These are phyloP conservation scores for Microplitis manilae DNA, from an alignment of 2,888 invertebrate genomes.

Conservation along the genomic window DNA sequence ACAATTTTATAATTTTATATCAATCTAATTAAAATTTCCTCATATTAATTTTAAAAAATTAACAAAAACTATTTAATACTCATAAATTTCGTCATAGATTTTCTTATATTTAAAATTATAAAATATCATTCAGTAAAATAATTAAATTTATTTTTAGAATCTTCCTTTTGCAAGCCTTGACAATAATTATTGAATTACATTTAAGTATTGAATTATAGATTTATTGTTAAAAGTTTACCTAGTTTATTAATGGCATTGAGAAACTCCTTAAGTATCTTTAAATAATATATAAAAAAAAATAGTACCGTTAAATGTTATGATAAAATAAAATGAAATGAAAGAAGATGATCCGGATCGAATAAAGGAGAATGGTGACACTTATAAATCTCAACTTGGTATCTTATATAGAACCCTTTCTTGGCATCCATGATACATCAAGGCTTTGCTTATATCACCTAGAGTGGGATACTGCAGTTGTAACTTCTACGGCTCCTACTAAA, in stretches of 20 bases:
- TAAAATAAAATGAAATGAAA: slow-evolving; percentile 11
- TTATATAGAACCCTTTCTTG: slow-evolving; percentile 31
- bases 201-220: not conserved
- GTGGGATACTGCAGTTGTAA: slow-evolving; percentile 21
- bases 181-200: not conserved
- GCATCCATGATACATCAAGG: slow-evolving; percentile 2
- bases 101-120: not conserved
- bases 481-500: not conserved
- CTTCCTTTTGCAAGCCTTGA: not conserved
- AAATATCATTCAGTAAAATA: not conserved
- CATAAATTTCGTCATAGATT: too few species aligned
- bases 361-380: slow-evolving; percentile 30
- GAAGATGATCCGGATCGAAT: slow-evolving; percentile 38
- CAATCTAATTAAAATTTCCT: too few species aligned
- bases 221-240: not conserved
- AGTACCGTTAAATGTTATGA: not conserved
- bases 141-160: not conserved
- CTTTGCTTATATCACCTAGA: slow-evolving; percentile 5
- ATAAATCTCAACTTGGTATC: not conserved
- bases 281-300: not conserved
- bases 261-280: not conserved
- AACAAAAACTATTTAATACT: too few species aligned
- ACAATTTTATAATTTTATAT: too few species aligned
- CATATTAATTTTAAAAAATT: too few species aligned
- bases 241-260: not conserved